Base-by-base conservation (phyloP, 2,797 vertebrate genomes). In the Lophura swinhoii region DNA sequence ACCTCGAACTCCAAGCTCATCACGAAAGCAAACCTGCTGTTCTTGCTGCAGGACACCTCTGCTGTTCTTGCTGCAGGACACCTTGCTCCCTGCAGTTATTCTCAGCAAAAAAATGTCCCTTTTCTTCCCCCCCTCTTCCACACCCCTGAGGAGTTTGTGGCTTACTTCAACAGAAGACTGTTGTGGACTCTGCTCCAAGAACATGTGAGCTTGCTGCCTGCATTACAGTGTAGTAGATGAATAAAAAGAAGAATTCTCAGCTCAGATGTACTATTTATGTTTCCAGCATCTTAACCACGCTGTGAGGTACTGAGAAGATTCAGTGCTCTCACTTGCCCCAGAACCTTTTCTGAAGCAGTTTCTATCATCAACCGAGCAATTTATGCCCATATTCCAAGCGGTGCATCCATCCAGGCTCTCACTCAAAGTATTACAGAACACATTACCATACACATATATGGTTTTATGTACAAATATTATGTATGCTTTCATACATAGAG, bases 331-430 rank as follows among this genome's bases (percentile, higher is more conserved):
- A 10, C 71, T 94, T 53, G 83, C 63, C 80, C 73, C 8, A 4
- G 63, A 70, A 87, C 43, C 80, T 87, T 77, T 68, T 75, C 59
- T 87, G 56, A 94, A 87, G 73, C 33, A 69, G 24, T 91, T 91
- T 62, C 13, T 88, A 14, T 13, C 41, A 90, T 76, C 77, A 86
- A 3, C 28, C 6, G 24, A 90, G 44, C n/a, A 84, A 87, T 55
- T 85, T 78, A 67, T 84, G 63, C 49, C 80, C 63, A 26, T 85
- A 63, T 84, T 94, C 74, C 67, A 81, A 84, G 67, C 13, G 12
- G 33, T 59, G 90, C 55, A 59, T 43, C 43, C 39, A 94, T 29
- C n/a, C 60, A 91, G 70, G 23, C 67, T 88, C 74, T 73, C 68
- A 51, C 31, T 56, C 78, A 31, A 73, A 81, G 77, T 14, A 58